phyloP scores from a whole-genome alignment of 2,113 vertebrate species.

The Cardinalis cardinalis region DNA sequence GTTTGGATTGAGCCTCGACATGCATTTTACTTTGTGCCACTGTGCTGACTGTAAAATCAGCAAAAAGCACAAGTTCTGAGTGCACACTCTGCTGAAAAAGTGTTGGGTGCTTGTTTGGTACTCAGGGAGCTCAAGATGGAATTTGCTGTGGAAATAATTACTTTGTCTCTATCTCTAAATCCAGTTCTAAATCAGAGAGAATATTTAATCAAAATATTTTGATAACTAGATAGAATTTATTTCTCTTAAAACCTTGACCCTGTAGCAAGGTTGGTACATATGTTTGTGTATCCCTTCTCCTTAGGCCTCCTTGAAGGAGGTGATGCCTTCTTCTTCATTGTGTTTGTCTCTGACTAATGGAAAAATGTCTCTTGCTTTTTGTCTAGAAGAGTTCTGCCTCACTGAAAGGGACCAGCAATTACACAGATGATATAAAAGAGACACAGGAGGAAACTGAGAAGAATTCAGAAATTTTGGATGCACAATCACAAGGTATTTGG shows the following conservation, averaged over 20 bases:
- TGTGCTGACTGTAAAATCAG: background rate
- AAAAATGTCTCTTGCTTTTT: background rate
- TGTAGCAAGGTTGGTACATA: background rate
- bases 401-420: background rate
- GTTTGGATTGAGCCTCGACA: background rate
- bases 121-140: background rate
- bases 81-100: background rate
- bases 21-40: background rate
- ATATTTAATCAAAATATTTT: background rate
- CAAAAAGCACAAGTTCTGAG: background rate
- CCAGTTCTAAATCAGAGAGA: background rate
- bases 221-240: background rate
- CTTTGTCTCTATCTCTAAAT: background rate
- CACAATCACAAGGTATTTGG: constrained; percentile 48
- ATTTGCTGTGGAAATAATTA: background rate
- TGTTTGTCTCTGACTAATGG: background rate
- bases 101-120: background rate
- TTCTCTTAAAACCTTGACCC: background rate
- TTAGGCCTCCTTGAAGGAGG: background rate
- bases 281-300: background rate
- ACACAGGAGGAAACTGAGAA: background rate
- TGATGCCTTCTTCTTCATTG: background rate
- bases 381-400: constrained; percentile 31
- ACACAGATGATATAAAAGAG: background rate
- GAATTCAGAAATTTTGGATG: background rate